Evolutionary conservation across 2,888 invertebrate genomes (phyloP).

Genomic region (Lasioglossum zephyrum): DNA sequence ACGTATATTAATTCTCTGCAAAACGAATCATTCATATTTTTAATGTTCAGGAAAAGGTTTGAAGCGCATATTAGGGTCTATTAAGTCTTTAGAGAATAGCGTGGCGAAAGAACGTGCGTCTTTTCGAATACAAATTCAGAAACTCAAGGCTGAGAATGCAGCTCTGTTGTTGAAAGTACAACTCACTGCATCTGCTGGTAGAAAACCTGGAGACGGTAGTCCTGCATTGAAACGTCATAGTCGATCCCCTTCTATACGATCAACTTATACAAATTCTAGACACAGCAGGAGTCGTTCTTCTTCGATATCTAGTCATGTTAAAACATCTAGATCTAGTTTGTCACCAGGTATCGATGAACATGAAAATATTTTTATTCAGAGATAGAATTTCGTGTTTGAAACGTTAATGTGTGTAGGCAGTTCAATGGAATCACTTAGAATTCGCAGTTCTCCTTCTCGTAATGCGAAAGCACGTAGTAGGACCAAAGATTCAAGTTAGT

Average conservation of each 20-base stretch:
- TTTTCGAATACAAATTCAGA: slow-evolving; percentile 84
- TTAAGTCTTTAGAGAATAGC: slow-evolving; percentile 83
- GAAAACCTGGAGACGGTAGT: slow-evolving; percentile 66
- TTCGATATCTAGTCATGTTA: slow-evolving; percentile 68
- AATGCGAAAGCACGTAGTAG: slow-evolving; percentile 59
- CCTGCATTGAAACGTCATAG: slow-evolving; percentile 62
- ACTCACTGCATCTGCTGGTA: slow-evolving; percentile 58
- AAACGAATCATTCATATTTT: neutral
- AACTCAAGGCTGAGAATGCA: slow-evolving; percentile 83
- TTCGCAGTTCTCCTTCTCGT: slow-evolving; percentile 64
- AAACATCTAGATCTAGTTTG: slow-evolving; percentile 62
- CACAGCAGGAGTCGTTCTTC: slow-evolving; percentile 74
- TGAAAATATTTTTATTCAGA: slow-evolving; percentile 4
- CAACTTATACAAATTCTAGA: slow-evolving; percentile 56
- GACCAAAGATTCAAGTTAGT: slow-evolving; percentile 63
- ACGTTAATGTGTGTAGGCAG: slow-evolving; percentile 58
- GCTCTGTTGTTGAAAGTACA: slow-evolving; percentile 79
- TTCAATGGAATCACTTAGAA: slow-evolving; percentile 70
- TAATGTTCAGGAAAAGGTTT: slow-evolving; percentile 69
- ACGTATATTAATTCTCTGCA: neutral
- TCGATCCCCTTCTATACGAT: slow-evolving; percentile 60
- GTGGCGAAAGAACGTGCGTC: slow-evolving; percentile 83
- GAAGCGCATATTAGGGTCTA: slow-evolving; percentile 80
- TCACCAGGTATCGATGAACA: slow-evolving; percentile 65
- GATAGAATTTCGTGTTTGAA: neutral